Evolutionary conservation across 2,888 invertebrate species (phyloP).

Genomic region (Parnassius mnemosyne): DNA sequence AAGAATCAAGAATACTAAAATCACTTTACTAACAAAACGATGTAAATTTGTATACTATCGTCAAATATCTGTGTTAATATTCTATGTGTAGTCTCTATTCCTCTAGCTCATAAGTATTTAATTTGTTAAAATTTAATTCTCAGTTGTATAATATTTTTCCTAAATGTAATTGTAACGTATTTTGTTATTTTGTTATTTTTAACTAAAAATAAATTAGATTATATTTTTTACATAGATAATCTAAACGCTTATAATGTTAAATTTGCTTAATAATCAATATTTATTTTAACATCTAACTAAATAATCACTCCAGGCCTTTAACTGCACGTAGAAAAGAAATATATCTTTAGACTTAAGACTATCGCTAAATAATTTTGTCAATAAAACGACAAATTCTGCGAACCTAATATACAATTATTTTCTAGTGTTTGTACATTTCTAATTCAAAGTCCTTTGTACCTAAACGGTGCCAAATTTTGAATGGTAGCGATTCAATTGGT

Average conservation of each 20-base stretch:
- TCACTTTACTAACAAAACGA: conserved; percentile 34
- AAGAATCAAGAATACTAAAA: conserved; percentile 3
- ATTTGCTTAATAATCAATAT: neutral
- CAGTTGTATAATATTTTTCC: neutral
- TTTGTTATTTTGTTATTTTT: neutral
- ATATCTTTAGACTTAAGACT: conserved; percentile 3
- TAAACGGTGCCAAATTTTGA: conserved; percentile 66
- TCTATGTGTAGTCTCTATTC: conserved; percentile 53
- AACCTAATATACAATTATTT: conserved; percentile 16
- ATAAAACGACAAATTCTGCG: no score
- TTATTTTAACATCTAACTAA: neutral
- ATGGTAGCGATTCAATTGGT: conserved; percentile 42
- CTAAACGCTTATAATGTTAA: neutral
- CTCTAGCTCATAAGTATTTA: conserved; percentile 34
- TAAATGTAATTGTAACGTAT: neutral
- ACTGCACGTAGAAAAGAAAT: neutral
- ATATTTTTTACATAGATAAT: neutral
- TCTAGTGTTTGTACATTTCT: conserved; percentile 43
- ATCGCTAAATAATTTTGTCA: no score
- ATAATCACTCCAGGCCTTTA: no score
- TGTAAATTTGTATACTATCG: conserved; percentile 53
- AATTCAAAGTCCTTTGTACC: conserved; percentile 66
- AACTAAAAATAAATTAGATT: neutral
- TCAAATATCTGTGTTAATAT: conserved; percentile 71
- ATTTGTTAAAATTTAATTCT: neutral